Conservation (phyloP, 2,113 vertebrate genomes). For the Todiramphus chloris region DNA sequence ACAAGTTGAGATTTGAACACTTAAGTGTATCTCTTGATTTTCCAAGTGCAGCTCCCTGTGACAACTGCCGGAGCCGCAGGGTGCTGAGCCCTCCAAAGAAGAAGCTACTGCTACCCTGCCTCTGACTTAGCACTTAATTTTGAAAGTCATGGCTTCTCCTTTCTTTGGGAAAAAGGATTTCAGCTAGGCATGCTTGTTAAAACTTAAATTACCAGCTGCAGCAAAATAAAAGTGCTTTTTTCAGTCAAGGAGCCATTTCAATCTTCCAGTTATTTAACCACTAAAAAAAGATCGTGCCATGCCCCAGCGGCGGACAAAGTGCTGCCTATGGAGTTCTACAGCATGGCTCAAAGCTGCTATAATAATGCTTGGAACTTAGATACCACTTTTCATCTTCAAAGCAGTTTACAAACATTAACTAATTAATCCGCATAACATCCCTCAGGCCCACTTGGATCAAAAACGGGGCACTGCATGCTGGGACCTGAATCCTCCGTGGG, state of each 20-base stretch:
- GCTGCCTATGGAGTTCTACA: constrained; percentile 63
- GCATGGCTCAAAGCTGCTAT: constrained; percentile 61
- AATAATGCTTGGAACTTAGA: constrained; percentile 68
- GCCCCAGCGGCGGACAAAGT: constrained; percentile 56
- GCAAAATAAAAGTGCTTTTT: constrained; percentile 39
- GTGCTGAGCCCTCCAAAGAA: background rate
- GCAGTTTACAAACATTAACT: constrained; percentile 72
- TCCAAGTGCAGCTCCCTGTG: background rate
- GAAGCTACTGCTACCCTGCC: background rate
- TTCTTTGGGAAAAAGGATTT: constrained; percentile 23
- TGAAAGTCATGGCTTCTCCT: constrained; percentile 4
- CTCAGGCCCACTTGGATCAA: constrained; percentile 65
- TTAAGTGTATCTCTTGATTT: constrained; percentile 6
- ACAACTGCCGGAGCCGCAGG: background rate
- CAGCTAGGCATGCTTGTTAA: constrained; percentile 21
- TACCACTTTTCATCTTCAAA: constrained; percentile 74
- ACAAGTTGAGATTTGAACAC: background rate
- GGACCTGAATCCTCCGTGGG: constrained; percentile 54
- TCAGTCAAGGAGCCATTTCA: constrained; percentile 43
- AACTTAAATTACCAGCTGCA: constrained; percentile 61
- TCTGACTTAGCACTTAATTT: background rate
- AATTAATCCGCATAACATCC: constrained; percentile 70
- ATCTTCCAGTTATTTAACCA: constrained; percentile 59
- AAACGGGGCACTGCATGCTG: constrained; percentile 61
- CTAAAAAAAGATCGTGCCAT: constrained; percentile 52